Base-by-base conservation (phyloP, 1,140 invertebrate species). In the Scaptomyza montana region DNA sequence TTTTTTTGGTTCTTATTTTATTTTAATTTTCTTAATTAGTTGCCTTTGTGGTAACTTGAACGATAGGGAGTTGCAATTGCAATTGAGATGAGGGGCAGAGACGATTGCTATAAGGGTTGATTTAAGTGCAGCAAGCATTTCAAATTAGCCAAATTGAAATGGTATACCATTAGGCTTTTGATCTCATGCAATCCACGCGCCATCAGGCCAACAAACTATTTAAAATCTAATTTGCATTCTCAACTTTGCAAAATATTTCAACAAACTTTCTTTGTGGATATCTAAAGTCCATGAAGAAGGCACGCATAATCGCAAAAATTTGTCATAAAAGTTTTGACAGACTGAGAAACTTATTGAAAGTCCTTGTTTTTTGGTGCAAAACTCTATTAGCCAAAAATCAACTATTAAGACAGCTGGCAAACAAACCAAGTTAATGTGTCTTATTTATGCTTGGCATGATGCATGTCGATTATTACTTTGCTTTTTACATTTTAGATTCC, bases 1-100 rank as follows among this genome's bases (percentile, higher is more conserved):
- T n/a, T 81, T 80, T 75, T 80, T 69, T 53, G 1, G 64, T 47
- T 69, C 0, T 82, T 86, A 69, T 87, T 86, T 87, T 86, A 86
- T 87, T 86, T 87, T 86, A 86, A 86, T 86, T 86, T 86, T 89
- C 82, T 86, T 86, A 86, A 86, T 86, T 86, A 86, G 82, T 82
- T 70, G 79, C 82, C 74, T 82, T 87, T 82, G 82, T 87, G 82
- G 66, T 54, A 36, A 25, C 41, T 41, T 60, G 57, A 60, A 30
- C 12, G 21, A 13, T 2, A 3, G 25, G 6, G n/a, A 30, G 16
- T 28, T 55, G 30, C 41, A 57, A 57, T 10, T 60, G 55, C 54
- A 53, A 62, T 16, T 41, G 45, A 7, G 36, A n/a, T 43, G 21
- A 49, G 50, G 39, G 6, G 12, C 28, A 54, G n/a, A 16, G 47